These are phyloP conservation scores for Ichneumoninae sp. DNA, from an alignment of 2,888 invertebrate genomes.

Conservation along the genomic window DNA sequence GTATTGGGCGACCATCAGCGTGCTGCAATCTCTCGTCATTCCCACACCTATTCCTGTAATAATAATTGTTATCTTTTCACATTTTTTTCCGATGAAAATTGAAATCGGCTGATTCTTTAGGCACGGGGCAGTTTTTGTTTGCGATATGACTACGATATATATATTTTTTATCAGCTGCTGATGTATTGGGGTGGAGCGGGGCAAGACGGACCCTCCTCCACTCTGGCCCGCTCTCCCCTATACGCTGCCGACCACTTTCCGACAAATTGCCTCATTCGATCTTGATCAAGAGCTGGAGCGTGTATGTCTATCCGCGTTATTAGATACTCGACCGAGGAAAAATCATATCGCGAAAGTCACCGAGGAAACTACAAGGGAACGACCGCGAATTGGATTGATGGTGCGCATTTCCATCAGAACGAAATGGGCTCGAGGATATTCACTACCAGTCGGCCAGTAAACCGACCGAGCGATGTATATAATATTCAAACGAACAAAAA, in stretches of 20 bases:
- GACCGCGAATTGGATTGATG: slow-evolving; percentile 63
- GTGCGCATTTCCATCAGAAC: slow-evolving; percentile 66
- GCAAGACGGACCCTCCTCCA: no score
- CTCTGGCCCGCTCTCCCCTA: no score
- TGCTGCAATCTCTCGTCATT: slow-evolving; percentile 93
- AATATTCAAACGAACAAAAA: slow-evolving; percentile 27
- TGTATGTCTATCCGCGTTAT: slow-evolving; percentile 10
- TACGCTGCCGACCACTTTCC: not conserved
- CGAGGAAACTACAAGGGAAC: slow-evolving; percentile 31
- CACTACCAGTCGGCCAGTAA: not conserved
- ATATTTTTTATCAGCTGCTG: no score
- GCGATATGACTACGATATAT: not conserved
- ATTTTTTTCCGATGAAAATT: not conserved
- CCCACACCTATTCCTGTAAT: slow-evolving; percentile 91
- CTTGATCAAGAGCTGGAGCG: not conserved
- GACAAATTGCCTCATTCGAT: slow-evolving; percentile 21
- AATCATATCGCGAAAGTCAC: slow-evolving; percentile 29
- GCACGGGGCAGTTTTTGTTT: not conserved
- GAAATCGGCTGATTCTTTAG: not conserved
- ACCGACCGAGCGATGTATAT: slow-evolving; percentile 8
- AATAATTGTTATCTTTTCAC: not conserved
- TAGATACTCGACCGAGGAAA: slow-evolving; percentile 22
- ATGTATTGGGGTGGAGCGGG: no score
- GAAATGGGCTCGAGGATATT: slow-evolving; percentile 53
- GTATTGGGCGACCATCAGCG: slow-evolving; percentile 95